phyloP scores from a whole-genome alignment of 2,113 vertebrate genomes.

The Dolichotis patagonum region DNA sequence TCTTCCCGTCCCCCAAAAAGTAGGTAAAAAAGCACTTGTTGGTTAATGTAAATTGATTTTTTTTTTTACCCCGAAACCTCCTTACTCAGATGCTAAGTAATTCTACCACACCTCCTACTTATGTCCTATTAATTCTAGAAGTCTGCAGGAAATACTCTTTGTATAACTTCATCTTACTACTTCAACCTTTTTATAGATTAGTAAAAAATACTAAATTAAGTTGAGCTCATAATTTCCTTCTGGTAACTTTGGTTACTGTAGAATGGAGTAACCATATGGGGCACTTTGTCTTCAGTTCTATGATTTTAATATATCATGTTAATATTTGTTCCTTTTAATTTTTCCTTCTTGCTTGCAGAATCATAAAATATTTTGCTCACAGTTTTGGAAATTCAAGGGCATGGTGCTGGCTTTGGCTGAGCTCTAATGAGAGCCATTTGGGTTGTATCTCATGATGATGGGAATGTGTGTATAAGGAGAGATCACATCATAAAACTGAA shows the following conservation, averaged over 20 bases:
- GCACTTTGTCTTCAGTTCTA: not conserved
- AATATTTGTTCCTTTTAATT: not conserved
- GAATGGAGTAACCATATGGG: not conserved
- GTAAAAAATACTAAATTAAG: not conserved
- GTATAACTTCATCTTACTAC: not conserved
- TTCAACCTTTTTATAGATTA: slow-evolving; percentile 3
- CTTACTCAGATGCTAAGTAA: not conserved
- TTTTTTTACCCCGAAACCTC: not conserved
- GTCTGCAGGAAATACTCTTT: not conserved
- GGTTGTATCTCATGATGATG: not conserved
- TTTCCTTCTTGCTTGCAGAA: not conserved
- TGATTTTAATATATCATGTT: not conserved
- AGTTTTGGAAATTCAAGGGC: not conserved
- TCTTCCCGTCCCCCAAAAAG: not conserved
- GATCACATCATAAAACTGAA: not conserved
- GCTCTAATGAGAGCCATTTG: not conserved
- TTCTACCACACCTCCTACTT: not conserved
- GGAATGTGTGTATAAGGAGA: not conserved
- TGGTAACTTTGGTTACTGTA: not conserved
- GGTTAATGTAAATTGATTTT: not conserved
- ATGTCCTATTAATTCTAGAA: slow-evolving; percentile 26
- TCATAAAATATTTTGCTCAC: not conserved
- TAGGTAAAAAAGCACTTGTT: not conserved
- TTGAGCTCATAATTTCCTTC: not conserved
- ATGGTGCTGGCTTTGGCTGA: not conserved